Evolutionary conservation across 1,140 invertebrate genomes (phyloP), one percentile per base, ranked within the genome.

Genomic region (Thalassaphorura encarpata): DNA sequence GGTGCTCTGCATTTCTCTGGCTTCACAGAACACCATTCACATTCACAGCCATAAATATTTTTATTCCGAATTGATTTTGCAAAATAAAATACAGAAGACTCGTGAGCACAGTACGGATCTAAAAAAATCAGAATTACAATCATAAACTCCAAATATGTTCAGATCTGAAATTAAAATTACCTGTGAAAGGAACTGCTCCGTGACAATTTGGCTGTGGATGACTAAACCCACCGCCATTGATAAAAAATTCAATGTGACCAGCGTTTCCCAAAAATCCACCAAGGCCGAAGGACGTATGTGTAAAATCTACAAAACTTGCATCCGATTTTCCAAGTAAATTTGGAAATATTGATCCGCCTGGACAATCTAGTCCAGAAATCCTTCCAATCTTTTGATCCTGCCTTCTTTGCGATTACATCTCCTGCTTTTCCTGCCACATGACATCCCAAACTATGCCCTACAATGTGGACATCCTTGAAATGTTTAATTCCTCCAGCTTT

Each of bases 361-460:
- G 11, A 13, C 6, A 18, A 23, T 45, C 42, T 11, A 45, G 21
- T 13, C 42, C 42, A 16, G 42, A 8, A 23, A 45, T 45, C 18
- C 42, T 16, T 45, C 16, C 42, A 11, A 45, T 11, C 13, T 6
- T 16, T 21, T 8, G 11, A 16, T 23, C 13, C 6, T 8, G 13
- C 21, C 18, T 45, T 8, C 6, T 11, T 18, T 45, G 6, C 13
- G 11, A 23, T 21, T 13, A 23, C 13, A 19, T 16, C 15, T n/a
- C 48, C 57, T 4, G 57, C 43, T 4, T 56, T 24, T 11, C 57
- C 57, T 27, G 43, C 57, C 24, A 59, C 46, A 42, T 59, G 57
- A 13, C 52, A 24, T 4, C 57, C 57, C 41, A 59, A 36, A 36
- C 57, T 59, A 52, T 56, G 55, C n/a, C 57, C 57, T 16, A 59